Evolutionary conservation across 2,113 vertebrate genomes (phyloP).

Genomic region (Protomyctophum bolini): DNA sequence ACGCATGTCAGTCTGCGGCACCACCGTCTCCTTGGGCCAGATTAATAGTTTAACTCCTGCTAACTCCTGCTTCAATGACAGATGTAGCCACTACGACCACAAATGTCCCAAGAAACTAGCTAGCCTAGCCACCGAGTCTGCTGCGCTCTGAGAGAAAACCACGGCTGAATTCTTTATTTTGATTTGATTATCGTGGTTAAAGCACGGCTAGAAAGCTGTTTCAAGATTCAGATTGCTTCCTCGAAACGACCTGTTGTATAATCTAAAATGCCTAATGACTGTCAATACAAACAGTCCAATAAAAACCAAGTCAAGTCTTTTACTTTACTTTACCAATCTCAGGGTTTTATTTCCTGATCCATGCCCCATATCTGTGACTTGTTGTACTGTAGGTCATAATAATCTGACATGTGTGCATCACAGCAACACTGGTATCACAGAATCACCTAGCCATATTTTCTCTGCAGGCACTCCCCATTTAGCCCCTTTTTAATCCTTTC

Average conservation of each 20-base stretch:
- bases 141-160: no score
- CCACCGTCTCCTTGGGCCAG: no score
- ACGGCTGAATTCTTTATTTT: no score
- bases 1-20: no score
- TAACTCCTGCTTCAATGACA: not conserved
- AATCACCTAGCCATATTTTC: conserved; percentile 49
- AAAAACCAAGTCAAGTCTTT: conserved; percentile 26
- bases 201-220: no score
- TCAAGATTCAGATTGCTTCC: no score
- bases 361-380: conserved; percentile 42
- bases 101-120: no score
- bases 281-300: conserved; percentile 31
- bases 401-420: conserved; percentile 51
- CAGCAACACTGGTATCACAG: conserved; percentile 32
- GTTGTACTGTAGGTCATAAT: conserved; percentile 60
- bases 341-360: conserved; percentile 15
- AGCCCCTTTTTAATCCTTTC: conserved; percentile 62
- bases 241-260: no score
- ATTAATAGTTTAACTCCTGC: no score
- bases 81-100: no score
- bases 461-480: conserved; percentile 50
- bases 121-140: no score
- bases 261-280: conserved; percentile 19
- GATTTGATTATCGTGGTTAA: no score
- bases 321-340: not conserved